Base-by-base conservation (phyloP, 2,888 invertebrate species). In the Spisula subtruncata region DNA sequence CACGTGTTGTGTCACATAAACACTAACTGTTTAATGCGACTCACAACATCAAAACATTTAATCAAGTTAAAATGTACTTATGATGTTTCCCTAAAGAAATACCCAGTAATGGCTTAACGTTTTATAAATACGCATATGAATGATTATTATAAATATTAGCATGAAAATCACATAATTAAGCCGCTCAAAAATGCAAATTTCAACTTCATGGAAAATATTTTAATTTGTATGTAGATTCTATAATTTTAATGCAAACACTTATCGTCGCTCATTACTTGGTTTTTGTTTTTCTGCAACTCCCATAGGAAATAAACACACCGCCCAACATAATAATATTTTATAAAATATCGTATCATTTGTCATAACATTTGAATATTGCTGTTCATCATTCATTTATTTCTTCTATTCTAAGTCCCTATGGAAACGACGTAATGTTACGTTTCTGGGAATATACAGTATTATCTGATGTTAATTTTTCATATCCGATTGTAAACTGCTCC, bases 281-380 rank as follows among this genome's bases (percentile, higher is more conserved):
- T 16, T 20, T 60, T 20, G 12, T 80, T 41, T 46, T 41, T 46
- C 10, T 20, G 18, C n/a, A n/a, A n/a, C 16, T 46, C 80, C 80
- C 41, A 80, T 5, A 80, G 48, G 41, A 80, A 46, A 80, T 46
- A 18, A 16, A 48, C 10, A 80, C 80, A 80, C 80, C 16, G 32
- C 20, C 32, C 56, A 79, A n/a, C n/a, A n/a, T n/a, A n/a, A n/a
- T n/a, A n/a, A n/a, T n/a, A n/a, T n/a, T n/a, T n/a, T n/a, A n/a
- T 54, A 12, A 32, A 48, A 46, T 54, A 79, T 85, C 51, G 80
- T 85, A 79, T 56, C 86, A 86, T 86, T 86, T 60, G 66, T 86
- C 81, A 86, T 86, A 86, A 81, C 86, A 83, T 71, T 79, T 86
- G 89, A 89, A 56, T 86, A 66, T 54, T 86, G 60, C 80, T 89